A percentile compares a stretch with the other conserved stretches of the same genome.
phyloP scores from a whole-genome alignment of 2,888 invertebrate genomes.

The Pseudococcus longispinus region DNA sequence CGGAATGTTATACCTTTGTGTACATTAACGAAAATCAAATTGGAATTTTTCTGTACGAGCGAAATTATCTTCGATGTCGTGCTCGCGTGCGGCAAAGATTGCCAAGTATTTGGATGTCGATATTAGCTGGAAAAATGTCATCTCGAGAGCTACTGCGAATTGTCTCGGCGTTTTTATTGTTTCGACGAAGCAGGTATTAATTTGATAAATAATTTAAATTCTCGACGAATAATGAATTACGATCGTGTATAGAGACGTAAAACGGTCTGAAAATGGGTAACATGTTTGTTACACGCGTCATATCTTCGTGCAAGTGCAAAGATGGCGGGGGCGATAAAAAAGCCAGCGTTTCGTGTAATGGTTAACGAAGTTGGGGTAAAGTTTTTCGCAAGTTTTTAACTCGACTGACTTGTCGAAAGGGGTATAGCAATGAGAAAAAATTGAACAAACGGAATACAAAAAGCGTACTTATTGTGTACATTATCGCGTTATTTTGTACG shows the following conservation, averaged over 20 bases:
- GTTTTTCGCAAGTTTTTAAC: conserved; percentile 17
- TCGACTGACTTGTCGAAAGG: not conserved
- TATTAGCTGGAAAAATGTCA: not conserved
- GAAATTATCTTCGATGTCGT: not conserved
- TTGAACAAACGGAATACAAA: conserved; percentile 44
- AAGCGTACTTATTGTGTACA: conserved; percentile 41
- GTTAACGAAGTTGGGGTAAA: not conserved
- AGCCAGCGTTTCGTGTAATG: conserved; percentile 25
- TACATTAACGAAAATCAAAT: not conserved
- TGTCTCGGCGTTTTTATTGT: not conserved
- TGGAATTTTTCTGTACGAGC: not conserved
- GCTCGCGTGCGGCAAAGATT: not conserved
- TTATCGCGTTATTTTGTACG: conserved; percentile 37
- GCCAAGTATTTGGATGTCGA: not conserved
- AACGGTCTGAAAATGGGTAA: not conserved
- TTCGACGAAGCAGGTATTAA: not conserved
- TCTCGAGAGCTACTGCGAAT: not conserved
- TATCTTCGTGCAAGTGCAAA: not conserved
- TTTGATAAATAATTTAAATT: conserved; percentile 36
- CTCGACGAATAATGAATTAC: not conserved
- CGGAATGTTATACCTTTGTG: not conserved
- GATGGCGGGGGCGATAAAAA: not conserved
- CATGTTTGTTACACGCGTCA: not conserved
- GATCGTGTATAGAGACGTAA: conserved; percentile 20
- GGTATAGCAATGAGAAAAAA: conserved; percentile 6